Evolutionary conservation across 1,140 invertebrate genomes (phyloP).

Genomic region (Neodiprion fabricii): DNA sequence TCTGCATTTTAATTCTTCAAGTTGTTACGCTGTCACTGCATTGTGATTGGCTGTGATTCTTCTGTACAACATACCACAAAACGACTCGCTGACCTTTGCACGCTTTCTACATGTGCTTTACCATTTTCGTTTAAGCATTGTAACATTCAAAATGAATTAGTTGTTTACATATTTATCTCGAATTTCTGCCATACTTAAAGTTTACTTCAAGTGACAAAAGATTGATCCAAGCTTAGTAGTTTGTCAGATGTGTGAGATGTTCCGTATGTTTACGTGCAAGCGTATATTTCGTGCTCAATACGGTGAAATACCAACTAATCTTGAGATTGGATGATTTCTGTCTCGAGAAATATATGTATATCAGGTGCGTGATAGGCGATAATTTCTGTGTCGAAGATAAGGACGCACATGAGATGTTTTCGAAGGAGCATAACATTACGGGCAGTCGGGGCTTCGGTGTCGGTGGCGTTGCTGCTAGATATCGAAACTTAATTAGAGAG

Average conservation of each 20-base stretch:
- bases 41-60: no score
- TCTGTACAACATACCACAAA: no score
- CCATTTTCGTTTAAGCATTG: no score
- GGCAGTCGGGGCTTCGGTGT: not conserved
- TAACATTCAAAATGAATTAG: no score
- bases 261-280: not conserved
- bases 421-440: not conserved
- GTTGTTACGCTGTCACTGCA: no score
- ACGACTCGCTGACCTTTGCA: no score
- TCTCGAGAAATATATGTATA: not conserved
- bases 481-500: constrained; percentile 15
- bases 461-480: not conserved
- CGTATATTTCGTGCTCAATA: not conserved
- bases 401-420: not conserved
- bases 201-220: not conserved
- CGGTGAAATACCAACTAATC: not conserved
- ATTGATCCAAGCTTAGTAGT: not conserved
- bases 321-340: not conserved
- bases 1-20: no score
- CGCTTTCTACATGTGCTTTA: no score
- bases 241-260: not conserved
- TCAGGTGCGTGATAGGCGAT: not conserved
- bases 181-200: not conserved
- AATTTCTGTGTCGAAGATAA: not conserved
- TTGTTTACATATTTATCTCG: no score